A percentile compares a stretch with the other conserved stretches of the same genome.
These are phyloP conservation scores for Ciconia boyciana DNA, from an alignment of 2,113 vertebrate species.

Conservation along the genomic window DNA sequence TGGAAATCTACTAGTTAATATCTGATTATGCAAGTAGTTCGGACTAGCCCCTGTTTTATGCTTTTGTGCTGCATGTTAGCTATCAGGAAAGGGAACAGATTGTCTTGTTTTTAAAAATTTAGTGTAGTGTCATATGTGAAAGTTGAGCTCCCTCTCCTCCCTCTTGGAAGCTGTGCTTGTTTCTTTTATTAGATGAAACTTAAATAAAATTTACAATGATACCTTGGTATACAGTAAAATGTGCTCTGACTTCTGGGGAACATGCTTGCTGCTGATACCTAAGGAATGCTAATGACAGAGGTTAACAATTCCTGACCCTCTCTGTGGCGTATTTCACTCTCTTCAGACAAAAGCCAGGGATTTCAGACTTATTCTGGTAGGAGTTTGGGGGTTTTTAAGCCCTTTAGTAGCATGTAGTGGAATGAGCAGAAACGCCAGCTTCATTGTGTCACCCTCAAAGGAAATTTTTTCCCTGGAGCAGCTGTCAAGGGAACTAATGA, in stretches of 20 bases:
- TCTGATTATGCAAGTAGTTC: neutral
- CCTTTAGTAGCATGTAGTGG: neutral
- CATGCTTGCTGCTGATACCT: neutral
- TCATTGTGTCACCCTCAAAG: neutral
- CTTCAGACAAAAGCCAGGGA: neutral
- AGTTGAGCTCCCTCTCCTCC: neutral
- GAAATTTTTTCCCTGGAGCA: neutral
- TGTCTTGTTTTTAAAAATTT: neutral
- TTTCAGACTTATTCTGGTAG: neutral
- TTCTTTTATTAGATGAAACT: conserved; percentile 1
- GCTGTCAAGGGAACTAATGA: conserved; percentile 6
- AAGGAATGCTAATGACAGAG: neutral
- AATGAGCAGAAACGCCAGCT: neutral
- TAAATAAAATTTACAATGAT: conserved; percentile 3
- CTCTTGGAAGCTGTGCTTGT: neutral
- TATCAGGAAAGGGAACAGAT: neutral
- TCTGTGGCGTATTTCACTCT: neutral
- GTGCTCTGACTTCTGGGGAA: neutral
- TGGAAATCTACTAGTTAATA: neutral
- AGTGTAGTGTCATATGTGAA: neutral
- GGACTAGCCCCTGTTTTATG: neutral
- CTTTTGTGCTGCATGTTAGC: neutral
- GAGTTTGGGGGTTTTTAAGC: neutral
- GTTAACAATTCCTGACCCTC: neutral
- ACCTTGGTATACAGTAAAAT: neutral